Conservation (phyloP, 2,888 invertebrate genomes). For the Lepidocyrtoides sp. region DNA sequence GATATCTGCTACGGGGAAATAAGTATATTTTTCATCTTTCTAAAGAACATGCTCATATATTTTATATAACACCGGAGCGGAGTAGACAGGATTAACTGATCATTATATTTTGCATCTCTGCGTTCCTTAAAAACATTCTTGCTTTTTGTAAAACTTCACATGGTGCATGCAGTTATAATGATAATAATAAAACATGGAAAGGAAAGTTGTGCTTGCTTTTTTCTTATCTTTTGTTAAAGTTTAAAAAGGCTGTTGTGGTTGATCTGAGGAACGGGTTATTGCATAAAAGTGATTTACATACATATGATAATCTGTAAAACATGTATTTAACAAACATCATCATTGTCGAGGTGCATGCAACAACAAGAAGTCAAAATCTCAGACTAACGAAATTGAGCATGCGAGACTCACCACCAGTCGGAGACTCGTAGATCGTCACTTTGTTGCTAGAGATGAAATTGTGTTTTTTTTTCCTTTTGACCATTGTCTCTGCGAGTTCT, state of each 20-base stretch:
- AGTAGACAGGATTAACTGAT: neutral
- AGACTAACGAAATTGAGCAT: neutral
- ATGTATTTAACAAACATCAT: constrained; percentile 26
- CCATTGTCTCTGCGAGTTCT: neutral
- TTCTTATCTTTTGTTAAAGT: constrained; percentile 4
- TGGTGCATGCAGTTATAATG: neutral
- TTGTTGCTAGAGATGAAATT: constrained; percentile 9
- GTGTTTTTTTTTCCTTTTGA: neutral
- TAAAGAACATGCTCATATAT: neutral
- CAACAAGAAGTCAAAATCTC: constrained; percentile 32
- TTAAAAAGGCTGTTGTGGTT: constrained; percentile 9
- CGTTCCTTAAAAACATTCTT: neutral
- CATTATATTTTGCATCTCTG: neutral
- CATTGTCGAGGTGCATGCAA: constrained; percentile 15
- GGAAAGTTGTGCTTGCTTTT: no score
- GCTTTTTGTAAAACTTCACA: neutral
- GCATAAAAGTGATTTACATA: constrained; percentile 62
- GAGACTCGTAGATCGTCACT: neutral
- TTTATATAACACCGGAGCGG: neutral
- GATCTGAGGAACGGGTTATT: constrained; percentile 60
- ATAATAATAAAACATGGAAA: neutral
- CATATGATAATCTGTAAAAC: constrained; percentile 58
- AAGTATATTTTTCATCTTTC: no score
- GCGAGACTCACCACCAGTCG: neutral
- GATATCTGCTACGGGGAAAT: neutral